Base-by-base conservation (phyloP, 2,888 invertebrate genomes). In the Pomacea canaliculata region DNA sequence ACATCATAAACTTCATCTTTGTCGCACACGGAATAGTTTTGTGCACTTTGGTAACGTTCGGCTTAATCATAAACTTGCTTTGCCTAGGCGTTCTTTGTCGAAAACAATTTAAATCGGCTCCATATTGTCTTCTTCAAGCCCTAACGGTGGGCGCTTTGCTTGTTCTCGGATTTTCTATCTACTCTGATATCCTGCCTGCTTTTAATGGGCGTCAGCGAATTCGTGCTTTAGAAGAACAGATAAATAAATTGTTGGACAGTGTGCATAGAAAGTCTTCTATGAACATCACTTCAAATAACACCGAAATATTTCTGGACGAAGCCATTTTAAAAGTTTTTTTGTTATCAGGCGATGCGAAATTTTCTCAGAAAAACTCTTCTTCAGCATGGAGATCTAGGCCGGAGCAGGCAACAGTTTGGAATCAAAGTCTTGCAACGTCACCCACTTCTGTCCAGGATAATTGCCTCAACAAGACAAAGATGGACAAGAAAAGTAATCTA, bases 181-280 rank as follows among this genome's bases (percentile, higher is more conserved):
- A 76, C 19, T 76, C 76, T 13, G 76, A 76, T 63, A 63, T 76
- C n/a, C 37, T 63, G 16, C 76, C 76, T 9, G 76, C 76, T 12
- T 72, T 76, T 9, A 46, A 48, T 18, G 59, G 72, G 9, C 56
- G 66, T 18, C 65, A 13, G 27, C 13, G 10, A 27, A 37, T 66
- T 10, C 65, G 51, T 23, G 56, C 18, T 0, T 19, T 72, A 9
- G 56, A 27, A 65, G 62, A 7, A 1, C 51, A 62, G 1, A 66
- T 51, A 9, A 49, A n/a, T n/a, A 71, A 63, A n/a, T n/a, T 71
- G n/a, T 18, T 71, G 63, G 12, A 59, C 5, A 19, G 7, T 4
- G 16, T 71, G 37, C 7, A 49, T 23, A 37, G 46, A 1, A 65
- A 18, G 16, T 56, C 51, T 56, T 10, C 51, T 8, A 16, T 7